Evolutionary conservation across 2,797 vertebrate genomes (phyloP), one percentile per base, ranked within the genome.

Genomic region (Dendrocincla tyrannina): DNA sequence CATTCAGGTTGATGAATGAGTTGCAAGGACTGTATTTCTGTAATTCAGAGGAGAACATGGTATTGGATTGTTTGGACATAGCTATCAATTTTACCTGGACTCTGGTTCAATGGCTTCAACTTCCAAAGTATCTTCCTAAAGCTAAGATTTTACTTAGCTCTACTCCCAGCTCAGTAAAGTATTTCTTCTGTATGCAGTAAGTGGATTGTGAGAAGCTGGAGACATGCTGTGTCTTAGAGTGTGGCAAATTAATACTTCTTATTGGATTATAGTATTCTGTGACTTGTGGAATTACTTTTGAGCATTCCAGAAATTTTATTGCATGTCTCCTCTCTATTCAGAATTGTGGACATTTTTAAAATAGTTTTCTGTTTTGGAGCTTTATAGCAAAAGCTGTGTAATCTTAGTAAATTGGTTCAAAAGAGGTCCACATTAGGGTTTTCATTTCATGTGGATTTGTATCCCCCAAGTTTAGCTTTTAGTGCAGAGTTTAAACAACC

Each of bases 401-500:
- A 82, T 91, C 59, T 78, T 76, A 86, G 37, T 4, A 87, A 87
- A 67, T 62, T 75, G 12, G 3, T 80, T 93, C 33, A 77, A 89
- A 92, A 79, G 27, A 70, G 13, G 8, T 85, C 50, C 30, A 66
- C 23, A 59, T 66, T 35, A 90, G 73, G 1, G 3, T 88, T 84
- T 85, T 82, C 20, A 88, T 88, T 93, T 94, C 25, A 85, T 88
- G 85, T 80, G 78, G 86, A 89, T 83, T 88, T 53, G 37, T 87
- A 47, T 58, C 41, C 56, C n/a, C 13, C 49, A 80, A 92, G 27
- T 88, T 87, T 89, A 85, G n/a, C 44, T 95, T 78, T 79, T 22
- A 85, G 41, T 89, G 50, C 12, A 27, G 63, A 94, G 84, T 94
- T 95, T 80, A 93, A 92, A 96, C 23, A 89, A 93, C 58, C 70